These are phyloP conservation scores for Ophion slaviceki DNA, from an alignment of 2,888 invertebrate species.

Conservation along the genomic window DNA sequence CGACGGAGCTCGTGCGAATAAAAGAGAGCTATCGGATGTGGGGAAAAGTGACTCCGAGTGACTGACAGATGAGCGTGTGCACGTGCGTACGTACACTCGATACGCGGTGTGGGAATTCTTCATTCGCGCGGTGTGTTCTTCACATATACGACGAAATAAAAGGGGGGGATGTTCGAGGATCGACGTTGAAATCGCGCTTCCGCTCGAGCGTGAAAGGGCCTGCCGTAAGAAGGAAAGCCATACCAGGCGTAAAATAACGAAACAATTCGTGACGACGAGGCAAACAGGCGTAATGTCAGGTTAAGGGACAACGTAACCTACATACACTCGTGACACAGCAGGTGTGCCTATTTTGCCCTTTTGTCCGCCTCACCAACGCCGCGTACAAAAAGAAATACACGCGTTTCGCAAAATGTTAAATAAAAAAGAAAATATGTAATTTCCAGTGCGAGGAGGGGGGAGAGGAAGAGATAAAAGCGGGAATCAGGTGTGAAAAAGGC, in stretches of 20 bases:
- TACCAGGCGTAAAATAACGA: conserved; percentile 11
- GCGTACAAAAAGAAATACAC: background rate
- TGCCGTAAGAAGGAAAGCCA: conserved; percentile 41
- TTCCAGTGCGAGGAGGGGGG: background rate
- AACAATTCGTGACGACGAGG: conserved; percentile 27
- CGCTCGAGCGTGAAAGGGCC: conserved; percentile 58
- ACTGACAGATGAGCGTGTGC: no score
- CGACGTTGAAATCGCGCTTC: conserved; percentile 60
- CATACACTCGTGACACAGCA: conserved; percentile 50
- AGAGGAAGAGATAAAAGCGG: background rate
- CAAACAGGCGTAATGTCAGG: conserved; percentile 49
- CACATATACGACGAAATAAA: background rate
- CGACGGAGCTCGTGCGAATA: no score
- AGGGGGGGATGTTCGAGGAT: conserved; percentile 2
- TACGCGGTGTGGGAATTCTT: conserved; percentile 50
- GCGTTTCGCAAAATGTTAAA: background rate
- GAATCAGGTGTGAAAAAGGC: conserved; percentile 19
- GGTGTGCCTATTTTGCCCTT: conserved; percentile 51
- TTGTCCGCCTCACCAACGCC: background rate
- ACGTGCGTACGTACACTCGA: background rate
- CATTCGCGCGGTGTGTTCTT: conserved; percentile 24
- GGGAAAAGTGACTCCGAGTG: no score
- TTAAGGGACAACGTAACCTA: conserved; percentile 64
- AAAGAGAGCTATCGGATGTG: no score
- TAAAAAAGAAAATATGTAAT: background rate